Evolutionary conservation across 1,140 invertebrate species (phyloP).

Genomic region (Parasteatoda tepidariorum): DNA sequence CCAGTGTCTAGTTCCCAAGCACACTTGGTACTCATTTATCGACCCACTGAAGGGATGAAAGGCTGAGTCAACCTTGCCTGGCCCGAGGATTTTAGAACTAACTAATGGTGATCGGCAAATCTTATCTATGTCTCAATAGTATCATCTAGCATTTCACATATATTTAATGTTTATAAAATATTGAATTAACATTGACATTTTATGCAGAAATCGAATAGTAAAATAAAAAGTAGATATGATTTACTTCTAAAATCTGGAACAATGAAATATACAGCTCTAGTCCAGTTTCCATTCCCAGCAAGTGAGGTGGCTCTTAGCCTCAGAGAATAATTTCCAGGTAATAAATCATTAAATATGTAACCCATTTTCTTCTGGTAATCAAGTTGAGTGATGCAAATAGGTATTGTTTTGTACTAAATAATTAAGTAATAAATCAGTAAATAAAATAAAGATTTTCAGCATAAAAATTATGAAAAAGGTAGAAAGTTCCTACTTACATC

Average conservation of each 20-base stretch:
- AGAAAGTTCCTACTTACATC: constrained; percentile 7
- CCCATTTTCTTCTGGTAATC: constrained; percentile 68
- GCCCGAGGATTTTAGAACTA: too few relatives aligned
- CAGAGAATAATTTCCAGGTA: constrained; percentile 87
- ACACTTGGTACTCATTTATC: too few relatives aligned
- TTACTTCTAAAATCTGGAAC: constrained; percentile 64
- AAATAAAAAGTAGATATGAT: neutral
- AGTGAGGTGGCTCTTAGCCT: constrained; percentile 82
- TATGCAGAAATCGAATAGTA: neutral
- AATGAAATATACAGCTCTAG: constrained; percentile 74
- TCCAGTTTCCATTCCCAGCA: constrained; percentile 79
- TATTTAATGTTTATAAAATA: too few relatives aligned
- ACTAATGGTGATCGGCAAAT: too few relatives aligned
- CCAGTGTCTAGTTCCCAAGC: too few relatives aligned
- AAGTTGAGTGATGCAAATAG: constrained; percentile 74
- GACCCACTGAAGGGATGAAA: too few relatives aligned
- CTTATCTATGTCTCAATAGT: too few relatives aligned
- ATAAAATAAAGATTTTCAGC: neutral
- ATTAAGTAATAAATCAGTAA: constrained; percentile 13
- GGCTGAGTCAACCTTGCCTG: too few relatives aligned
- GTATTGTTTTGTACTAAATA: constrained; percentile 65
- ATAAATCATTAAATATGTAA: constrained; percentile 71
- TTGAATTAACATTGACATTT: neutral
- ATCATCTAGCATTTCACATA: too few relatives aligned
- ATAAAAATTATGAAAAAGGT: neutral